Percentiles rank a stretch among this genome's conserved stretches.
phyloP scores from a whole-genome alignment of 2,797 vertebrate species.

The Rhinoraja longicauda region DNA sequence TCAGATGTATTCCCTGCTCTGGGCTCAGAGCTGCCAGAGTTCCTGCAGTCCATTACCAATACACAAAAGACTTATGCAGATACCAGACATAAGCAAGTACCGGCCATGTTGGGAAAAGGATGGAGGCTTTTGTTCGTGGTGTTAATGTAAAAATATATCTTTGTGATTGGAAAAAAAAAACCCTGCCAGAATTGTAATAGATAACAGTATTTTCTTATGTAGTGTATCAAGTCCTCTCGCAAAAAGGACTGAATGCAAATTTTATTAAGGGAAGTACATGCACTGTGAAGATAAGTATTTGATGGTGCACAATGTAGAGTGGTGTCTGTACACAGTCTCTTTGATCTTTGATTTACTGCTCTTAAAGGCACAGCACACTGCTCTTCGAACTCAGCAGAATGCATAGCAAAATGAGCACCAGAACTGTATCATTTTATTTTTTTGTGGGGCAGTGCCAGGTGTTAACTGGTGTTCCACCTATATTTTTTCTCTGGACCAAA shows the following conservation, averaged over 20 bases:
- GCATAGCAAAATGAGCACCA: neutral
- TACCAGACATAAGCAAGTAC: conserved; percentile 64
- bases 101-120: conserved; percentile 67
- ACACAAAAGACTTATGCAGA: conserved; percentile 78
- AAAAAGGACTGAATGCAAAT: conserved; percentile 56
- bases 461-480: neutral
- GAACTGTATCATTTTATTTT: neutral
- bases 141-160: conserved; percentile 83
- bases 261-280: conserved; percentile 32
- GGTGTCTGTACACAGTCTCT: conserved; percentile 57
- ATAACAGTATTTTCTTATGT: conserved; percentile 67
- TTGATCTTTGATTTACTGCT: conserved; percentile 54
- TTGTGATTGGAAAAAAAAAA: conserved; percentile 69
- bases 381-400: neutral
- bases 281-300: conserved; percentile 49
- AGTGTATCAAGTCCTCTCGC: conserved; percentile 48
- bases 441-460: neutral
- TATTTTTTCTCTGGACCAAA: neutral
- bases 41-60: conserved; percentile 75
- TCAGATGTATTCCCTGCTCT: conserved; percentile 68
- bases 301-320: conserved; percentile 59
- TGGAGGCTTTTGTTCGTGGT: conserved; percentile 60
- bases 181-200: conserved; percentile 70
- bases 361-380: conserved; percentile 26
- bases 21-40: conserved; percentile 68